Evolutionary conservation across 53 echinoderm and acorn worm genomes (phyloP).

Genomic region (Astropecten irregularis): DNA sequence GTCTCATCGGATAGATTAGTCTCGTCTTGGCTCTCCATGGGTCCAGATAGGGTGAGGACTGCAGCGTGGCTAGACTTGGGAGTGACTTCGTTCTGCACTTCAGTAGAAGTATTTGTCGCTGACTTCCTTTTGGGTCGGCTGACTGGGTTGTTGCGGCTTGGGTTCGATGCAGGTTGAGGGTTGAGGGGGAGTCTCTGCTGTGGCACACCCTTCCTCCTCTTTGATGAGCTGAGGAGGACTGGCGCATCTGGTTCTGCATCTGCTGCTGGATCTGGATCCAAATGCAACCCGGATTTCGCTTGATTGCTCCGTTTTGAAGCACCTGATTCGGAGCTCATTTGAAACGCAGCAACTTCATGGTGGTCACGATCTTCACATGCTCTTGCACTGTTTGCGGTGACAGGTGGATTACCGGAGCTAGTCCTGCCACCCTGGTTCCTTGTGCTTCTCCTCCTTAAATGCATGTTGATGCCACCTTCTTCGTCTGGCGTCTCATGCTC

Average conservation of each 20-base stretch:
- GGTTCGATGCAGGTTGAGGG: neutral
- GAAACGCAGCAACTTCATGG: too few species aligned
- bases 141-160: neutral
- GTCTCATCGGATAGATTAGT: neutral
- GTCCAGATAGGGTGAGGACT: neutral
- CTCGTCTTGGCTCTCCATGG: neutral
- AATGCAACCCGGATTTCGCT: neutral
- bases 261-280: neutral
- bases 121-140: neutral
- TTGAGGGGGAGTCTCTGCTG: slow-evolving; percentile 2
- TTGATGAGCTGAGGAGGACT: neutral
- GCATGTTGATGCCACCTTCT: too few species aligned
- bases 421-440: too few species aligned
- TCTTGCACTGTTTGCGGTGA: too few species aligned
- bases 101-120: too few species aligned
- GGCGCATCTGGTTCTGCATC: neutral
- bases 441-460: too few species aligned
- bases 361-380: too few species aligned
- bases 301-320: neutral
- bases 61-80: neutral
- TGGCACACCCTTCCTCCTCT: neutral
- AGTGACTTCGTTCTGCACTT: neutral
- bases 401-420: too few species aligned
- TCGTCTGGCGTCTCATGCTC: too few species aligned
- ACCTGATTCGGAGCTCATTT: too few species aligned